A percentile compares a stretch with the other conserved stretches of the same genome.
phyloP scores from a whole-genome alignment of 2,888 invertebrate genomes.

The Diadegma fenestrale region DNA sequence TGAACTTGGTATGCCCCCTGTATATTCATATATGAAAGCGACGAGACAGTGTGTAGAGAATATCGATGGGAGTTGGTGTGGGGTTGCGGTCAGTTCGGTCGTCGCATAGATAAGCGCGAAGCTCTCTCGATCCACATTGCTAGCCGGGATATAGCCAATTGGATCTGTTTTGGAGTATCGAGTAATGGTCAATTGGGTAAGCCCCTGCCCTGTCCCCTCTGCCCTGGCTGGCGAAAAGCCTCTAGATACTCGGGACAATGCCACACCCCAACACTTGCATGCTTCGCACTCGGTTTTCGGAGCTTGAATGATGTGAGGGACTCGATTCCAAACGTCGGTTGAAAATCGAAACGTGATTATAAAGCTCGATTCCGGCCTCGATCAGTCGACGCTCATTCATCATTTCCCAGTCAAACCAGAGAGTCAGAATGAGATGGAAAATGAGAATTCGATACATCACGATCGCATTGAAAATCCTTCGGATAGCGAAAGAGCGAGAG shows the following conservation, averaged over 20 bases:
- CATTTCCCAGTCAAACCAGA: conserved; percentile 73
- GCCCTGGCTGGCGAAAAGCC: not conserved
- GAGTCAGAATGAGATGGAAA: conserved; percentile 34
- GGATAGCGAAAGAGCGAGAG: conserved; percentile 5
- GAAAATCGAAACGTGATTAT: conserved; percentile 78
- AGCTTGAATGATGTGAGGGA: conserved; percentile 61
- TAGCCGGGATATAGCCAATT: conserved; percentile 78
- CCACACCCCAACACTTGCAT: conserved; percentile 31
- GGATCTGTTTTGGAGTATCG: conserved; percentile 74
- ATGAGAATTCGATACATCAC: conserved; percentile 56
- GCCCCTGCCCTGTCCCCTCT: conserved; percentile 55
- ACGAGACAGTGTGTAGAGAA: conserved; percentile 16
- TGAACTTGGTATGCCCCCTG: not conserved
- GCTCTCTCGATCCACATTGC: conserved; percentile 67
- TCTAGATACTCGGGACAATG: conserved; percentile 12
- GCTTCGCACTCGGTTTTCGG: conserved; percentile 33
- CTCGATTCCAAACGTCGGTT: conserved; percentile 34
- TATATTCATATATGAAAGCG: conserved; percentile 23
- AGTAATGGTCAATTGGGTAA: conserved; percentile 82
- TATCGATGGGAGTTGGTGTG: conserved; percentile 51
- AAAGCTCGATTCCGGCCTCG: conserved; percentile 76
- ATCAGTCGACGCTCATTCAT: conserved; percentile 75
- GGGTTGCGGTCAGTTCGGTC: conserved; percentile 69
- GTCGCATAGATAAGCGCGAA: conserved; percentile 75
- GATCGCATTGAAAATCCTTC: conserved; percentile 51